Percentiles rank a stretch among this genome's conserved stretches.
Evolutionary conservation across 2,888 invertebrate genomes (phyloP).

Genomic region (Axea sp.): DNA sequence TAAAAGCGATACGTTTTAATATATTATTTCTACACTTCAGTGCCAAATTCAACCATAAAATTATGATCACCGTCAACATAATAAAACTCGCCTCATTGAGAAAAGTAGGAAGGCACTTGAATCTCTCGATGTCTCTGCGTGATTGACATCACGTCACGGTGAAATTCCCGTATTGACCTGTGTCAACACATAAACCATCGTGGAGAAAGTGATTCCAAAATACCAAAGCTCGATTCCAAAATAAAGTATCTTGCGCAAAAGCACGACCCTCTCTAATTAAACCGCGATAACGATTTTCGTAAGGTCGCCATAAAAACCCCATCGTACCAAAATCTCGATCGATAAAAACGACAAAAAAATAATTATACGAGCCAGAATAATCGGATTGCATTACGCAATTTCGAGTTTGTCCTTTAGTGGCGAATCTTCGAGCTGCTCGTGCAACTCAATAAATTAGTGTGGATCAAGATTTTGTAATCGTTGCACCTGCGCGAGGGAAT

Average conservation of each 20-base stretch:
- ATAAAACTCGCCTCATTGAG: too few species aligned
- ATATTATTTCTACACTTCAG: too few species aligned
- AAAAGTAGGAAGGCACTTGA: slow-evolving; percentile 14
- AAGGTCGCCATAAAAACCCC: slow-evolving; percentile 21
- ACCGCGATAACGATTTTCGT: slow-evolving; percentile 17
- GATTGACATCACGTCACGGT: slow-evolving; percentile 47
- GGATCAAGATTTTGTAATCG: slow-evolving; percentile 13
- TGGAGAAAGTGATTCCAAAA: slow-evolving; percentile 43
- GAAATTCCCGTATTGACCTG: slow-evolving; percentile 50
- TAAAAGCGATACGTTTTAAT: too few species aligned
- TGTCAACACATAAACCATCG: slow-evolving; percentile 30
- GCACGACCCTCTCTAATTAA: slow-evolving; percentile 25
- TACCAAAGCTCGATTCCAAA: slow-evolving; percentile 7
- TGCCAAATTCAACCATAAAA: too few species aligned
- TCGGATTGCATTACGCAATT: slow-evolving; percentile 14
- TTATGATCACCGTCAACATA: too few species aligned
- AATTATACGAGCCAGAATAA: neutral
- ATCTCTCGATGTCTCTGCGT: slow-evolving; percentile 10
- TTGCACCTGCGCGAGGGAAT: slow-evolving; percentile 26
- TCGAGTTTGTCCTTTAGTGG: slow-evolving; percentile 6
- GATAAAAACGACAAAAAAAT: neutral
- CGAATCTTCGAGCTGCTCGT: too few species aligned
- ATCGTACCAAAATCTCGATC: neutral
- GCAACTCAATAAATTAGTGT: too few species aligned
- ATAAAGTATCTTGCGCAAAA: slow-evolving; percentile 29